These are phyloP conservation scores for Lepus timidus DNA, from an alignment of 2,113 vertebrate genomes.

Conservation along the genomic window DNA sequence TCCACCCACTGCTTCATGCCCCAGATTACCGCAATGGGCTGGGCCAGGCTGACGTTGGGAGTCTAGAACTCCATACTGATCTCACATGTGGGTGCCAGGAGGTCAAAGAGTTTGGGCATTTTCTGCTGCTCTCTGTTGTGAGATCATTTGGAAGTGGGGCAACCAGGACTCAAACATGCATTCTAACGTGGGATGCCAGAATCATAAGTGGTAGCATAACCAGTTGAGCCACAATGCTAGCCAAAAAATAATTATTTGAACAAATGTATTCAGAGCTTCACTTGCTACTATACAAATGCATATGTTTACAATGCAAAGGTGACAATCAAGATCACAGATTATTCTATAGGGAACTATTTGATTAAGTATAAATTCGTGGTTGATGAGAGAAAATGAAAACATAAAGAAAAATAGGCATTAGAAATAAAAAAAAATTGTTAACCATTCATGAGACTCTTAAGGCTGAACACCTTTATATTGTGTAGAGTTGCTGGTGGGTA, in stretches of 20 bases:
- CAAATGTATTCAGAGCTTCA: background rate
- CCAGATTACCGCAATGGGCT: too few species aligned
- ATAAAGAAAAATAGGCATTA: background rate
- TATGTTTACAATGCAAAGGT: background rate
- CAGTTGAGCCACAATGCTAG: too few species aligned
- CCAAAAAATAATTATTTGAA: background rate
- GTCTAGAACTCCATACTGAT: too few species aligned
- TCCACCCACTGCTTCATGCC: too few species aligned
- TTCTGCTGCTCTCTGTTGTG: too few species aligned
- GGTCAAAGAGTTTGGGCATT: too few species aligned
- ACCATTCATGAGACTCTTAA: background rate
- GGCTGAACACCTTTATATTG: accelerated
- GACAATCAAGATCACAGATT: background rate
- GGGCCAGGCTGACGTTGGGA: too few species aligned
- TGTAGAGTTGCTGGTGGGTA: background rate
- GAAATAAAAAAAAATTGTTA: background rate
- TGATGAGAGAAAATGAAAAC: background rate
- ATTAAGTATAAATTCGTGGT: background rate
- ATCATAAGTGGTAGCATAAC: too few species aligned
- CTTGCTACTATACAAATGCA: background rate
- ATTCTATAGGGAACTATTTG: background rate
- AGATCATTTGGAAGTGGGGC: too few species aligned
- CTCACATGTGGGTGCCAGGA: too few species aligned
- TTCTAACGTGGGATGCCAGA: too few species aligned
- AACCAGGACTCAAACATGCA: too few species aligned